A percentile compares a stretch with the other conserved stretches of the same genome.
Evolutionary conservation across 2,888 invertebrate species (phyloP).

Genomic region (Noctua comes): DNA sequence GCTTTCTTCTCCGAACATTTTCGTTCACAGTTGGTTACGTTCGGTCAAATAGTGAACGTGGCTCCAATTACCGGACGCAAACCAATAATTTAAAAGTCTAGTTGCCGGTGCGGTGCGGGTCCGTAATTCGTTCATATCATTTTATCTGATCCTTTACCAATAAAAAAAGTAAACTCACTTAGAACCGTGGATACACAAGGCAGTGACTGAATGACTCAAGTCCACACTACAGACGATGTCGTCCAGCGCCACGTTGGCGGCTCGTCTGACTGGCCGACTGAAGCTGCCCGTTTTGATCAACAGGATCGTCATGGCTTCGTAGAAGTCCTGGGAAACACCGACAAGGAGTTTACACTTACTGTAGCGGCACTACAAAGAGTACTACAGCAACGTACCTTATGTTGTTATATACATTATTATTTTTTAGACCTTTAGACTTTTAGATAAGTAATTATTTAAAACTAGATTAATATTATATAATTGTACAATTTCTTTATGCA

Average conservation of each 20-base stretch:
- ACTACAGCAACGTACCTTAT: no score
- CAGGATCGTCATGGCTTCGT: conserved; percentile 92
- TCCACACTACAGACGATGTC: conserved; percentile 92
- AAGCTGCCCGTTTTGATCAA: conserved; percentile 93
- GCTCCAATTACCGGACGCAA: neutral
- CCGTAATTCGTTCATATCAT: neutral
- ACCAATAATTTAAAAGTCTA: neutral
- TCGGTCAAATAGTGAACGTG: neutral
- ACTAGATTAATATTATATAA: no score
- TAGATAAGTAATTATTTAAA: no score
- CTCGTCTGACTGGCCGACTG: conserved; percentile 93
- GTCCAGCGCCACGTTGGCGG: conserved; percentile 93
- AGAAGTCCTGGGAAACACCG: conserved; percentile 90
- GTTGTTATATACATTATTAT: no score
- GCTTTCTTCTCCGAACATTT: neutral
- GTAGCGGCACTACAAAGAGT: no score
- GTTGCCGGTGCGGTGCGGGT: no score
- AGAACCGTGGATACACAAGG: conserved; percentile 85
- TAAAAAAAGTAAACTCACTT: conserved; percentile 69
- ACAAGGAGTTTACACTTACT: neutral
- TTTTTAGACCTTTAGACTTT: no score
- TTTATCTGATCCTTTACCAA: neutral
- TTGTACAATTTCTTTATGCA: no score
- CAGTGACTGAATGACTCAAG: conserved; percentile 89
- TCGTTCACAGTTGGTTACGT: neutral